Evolutionary conservation across 2,888 invertebrate species (phyloP).

Genomic region (Volucella zonaria): DNA sequence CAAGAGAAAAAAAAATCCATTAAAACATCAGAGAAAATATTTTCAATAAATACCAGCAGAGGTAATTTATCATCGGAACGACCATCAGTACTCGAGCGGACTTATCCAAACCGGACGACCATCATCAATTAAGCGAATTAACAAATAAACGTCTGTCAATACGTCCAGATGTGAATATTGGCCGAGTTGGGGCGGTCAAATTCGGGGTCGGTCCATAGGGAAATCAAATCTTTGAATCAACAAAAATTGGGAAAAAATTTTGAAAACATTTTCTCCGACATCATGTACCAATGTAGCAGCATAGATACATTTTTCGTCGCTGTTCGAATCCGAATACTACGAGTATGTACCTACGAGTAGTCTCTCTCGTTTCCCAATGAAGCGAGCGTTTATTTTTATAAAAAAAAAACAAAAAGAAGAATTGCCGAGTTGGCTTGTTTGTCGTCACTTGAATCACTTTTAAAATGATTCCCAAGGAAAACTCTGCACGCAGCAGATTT

Average conservation of each 20-base stretch:
- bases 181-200: not conserved
- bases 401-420: not conserved
- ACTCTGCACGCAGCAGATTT: conserved; percentile 21
- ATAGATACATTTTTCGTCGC: no score
- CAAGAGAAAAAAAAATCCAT: conserved; percentile 59
- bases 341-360: no score
- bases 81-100: not conserved
- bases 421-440: conserved; percentile 29
- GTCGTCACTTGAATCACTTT: conserved; percentile 47
- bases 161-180: conserved; percentile 44
- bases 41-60: conserved; percentile 63
- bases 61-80: conserved; percentile 59
- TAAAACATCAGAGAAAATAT: conserved; percentile 63
- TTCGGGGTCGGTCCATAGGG: conserved; percentile 1
- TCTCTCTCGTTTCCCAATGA: conserved; percentile 6
- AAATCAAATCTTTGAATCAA: conserved; percentile 18
- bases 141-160: conserved; percentile 68
- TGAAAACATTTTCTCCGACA: conserved; percentile 24
- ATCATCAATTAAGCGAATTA: conserved; percentile 68
- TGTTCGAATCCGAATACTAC: no score
- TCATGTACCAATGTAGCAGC: not conserved
- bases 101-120: conserved; percentile 28
- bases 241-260: not conserved
- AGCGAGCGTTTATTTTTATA: conserved; percentile 50
- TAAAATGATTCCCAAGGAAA: conserved; percentile 36